Conservation (phyloP, 1,140 invertebrate species). For the Phocides pigmalion region DNA sequence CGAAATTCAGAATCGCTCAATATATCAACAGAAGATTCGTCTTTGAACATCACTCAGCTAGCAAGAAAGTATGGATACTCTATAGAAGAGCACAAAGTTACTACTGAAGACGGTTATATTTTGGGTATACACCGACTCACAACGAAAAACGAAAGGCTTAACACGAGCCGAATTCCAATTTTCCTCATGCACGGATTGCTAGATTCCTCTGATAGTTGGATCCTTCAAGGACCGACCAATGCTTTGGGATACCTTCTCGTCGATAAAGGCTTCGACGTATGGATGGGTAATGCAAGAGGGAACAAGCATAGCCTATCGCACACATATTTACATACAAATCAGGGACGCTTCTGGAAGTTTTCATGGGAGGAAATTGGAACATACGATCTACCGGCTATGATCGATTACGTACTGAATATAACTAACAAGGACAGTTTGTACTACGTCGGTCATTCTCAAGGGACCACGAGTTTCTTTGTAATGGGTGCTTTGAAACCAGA, state of each 20-base stretch:
- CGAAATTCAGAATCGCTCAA: no score
- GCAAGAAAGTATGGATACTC: constrained; percentile 84
- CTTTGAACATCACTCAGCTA: constrained; percentile 62
- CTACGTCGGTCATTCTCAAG: constrained; percentile 88
- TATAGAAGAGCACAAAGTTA: constrained; percentile 82
- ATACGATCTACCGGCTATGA: constrained; percentile 90
- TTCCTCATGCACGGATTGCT: constrained; percentile 88
- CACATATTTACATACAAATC: constrained; percentile 58
- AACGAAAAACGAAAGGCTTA: constrained; percentile 38
- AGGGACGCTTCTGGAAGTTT: constrained; percentile 79
- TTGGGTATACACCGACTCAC: constrained; percentile 85
- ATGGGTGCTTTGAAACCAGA: constrained; percentile 85
- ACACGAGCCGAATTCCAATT: constrained; percentile 60
- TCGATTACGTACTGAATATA: constrained; percentile 86
- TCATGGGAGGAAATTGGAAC: constrained; percentile 90
- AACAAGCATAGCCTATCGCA: constrained; percentile 87
- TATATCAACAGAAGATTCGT: constrained; percentile 41
- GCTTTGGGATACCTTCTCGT: constrained; percentile 77
- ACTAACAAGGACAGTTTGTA: constrained; percentile 82
- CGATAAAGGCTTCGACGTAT: constrained; percentile 89
- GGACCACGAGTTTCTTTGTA: constrained; percentile 78
- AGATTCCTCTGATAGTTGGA: constrained; percentile 85
- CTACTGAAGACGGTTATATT: constrained; percentile 86
- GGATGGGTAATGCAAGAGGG: constrained; percentile 89
- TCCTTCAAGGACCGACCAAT: constrained; percentile 82